Percentiles rank a stretch among this genome's conserved stretches.
Evolutionary conservation across 2,113 vertebrate species (phyloP).

Genomic region (Pseudonaja textilis): DNA sequence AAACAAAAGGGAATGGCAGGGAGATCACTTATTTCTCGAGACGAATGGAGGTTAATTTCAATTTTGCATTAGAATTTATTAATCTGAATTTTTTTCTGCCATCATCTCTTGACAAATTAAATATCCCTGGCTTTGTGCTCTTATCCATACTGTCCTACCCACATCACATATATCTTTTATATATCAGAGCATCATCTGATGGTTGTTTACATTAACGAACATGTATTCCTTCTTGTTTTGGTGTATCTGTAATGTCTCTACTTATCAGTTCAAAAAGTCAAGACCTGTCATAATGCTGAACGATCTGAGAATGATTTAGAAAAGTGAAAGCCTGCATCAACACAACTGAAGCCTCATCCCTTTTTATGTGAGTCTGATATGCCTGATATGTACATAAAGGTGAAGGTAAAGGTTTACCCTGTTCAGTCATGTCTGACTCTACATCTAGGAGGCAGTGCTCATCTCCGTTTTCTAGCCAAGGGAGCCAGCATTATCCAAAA

Average conservation of each 20-base stretch:
- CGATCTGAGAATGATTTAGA: background rate
- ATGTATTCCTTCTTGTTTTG: background rate
- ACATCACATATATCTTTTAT: background rate
- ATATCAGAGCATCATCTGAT: background rate
- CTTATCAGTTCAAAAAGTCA: background rate
- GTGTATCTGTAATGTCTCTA: background rate
- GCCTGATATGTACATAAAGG: background rate
- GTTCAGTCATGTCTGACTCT: too few relatives aligned
- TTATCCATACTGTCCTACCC: background rate
- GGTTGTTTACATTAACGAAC: background rate
- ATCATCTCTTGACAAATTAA: background rate
- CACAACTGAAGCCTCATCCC: background rate
- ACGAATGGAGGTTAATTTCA: background rate
- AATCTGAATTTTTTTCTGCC: background rate
- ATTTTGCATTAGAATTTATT: background rate
- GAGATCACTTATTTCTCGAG: background rate
- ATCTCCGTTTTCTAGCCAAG: too few relatives aligned
- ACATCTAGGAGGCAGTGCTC: too few relatives aligned
- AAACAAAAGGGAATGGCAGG: background rate
- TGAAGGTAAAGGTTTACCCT: too few relatives aligned
- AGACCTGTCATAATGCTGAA: background rate
- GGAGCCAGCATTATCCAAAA: too few relatives aligned
- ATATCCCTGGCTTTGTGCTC: background rate
- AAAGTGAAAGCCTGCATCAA: background rate
- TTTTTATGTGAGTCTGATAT: background rate